phyloP scores from a whole-genome alignment of 2,888 invertebrate genomes.

The Caenorhabditis parvicauda region DNA sequence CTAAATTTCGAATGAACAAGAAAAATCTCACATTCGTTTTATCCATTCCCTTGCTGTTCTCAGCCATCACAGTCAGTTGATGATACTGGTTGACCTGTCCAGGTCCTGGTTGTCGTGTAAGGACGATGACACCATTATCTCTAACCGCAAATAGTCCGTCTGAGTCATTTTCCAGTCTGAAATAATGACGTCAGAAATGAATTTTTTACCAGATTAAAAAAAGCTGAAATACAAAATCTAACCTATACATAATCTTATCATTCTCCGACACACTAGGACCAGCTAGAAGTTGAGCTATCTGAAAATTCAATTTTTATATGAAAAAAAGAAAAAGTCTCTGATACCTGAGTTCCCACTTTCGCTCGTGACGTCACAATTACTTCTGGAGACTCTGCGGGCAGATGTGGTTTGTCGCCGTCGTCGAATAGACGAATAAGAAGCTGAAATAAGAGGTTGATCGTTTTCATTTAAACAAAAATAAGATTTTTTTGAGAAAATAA shows the following conservation, averaged over 20 bases:
- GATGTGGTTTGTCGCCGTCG: constrained; percentile 10
- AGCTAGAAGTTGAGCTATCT: constrained; percentile 9
- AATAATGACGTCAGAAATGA: not conserved
- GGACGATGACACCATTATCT: constrained; percentile 30
- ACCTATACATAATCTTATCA: constrained; percentile 10
- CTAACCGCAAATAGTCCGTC: constrained; percentile 23
- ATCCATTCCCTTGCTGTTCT: constrained; percentile 34
- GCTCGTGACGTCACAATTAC: constrained; percentile 9
- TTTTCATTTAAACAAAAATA: no score
- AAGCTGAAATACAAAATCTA: no score
- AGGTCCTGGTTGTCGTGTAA: constrained; percentile 36
- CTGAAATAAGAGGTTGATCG: constrained; percentile 7
- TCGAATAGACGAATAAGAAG: constrained; percentile 19
- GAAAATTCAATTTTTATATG: not conserved
- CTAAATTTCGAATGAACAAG: not conserved
- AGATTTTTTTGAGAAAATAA: not conserved
- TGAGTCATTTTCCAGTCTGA: constrained; percentile 4
- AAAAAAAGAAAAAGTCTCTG: not conserved
- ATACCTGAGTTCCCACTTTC: constrained; percentile 9
- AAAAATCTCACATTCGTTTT: constrained; percentile 22
- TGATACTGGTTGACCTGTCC: constrained; percentile 38
- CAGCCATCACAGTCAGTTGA: constrained; percentile 45
- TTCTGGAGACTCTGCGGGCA: constrained; percentile 6
- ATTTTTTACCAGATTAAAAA: not conserved
- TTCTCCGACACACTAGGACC: constrained; percentile 11